Evolutionary conservation across 1,140 invertebrate genomes (phyloP).

Genomic region (Cepaea nemoralis): DNA sequence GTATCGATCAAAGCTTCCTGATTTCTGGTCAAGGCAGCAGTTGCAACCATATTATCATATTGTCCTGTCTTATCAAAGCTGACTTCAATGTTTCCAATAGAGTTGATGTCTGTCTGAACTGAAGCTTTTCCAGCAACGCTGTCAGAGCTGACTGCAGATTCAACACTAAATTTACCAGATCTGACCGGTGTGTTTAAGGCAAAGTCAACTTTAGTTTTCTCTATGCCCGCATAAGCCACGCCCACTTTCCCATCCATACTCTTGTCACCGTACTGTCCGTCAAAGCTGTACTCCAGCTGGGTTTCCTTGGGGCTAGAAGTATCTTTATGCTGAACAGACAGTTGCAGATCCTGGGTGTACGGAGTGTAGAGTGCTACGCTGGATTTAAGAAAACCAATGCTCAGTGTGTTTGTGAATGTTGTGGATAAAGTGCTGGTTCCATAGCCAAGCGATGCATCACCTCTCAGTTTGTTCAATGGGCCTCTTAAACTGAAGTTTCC

Average conservation of each 20-base stretch:
- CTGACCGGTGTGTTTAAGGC: neutral
- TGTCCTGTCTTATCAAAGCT: neutral
- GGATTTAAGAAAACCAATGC: neutral
- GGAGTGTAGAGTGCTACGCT: neutral
- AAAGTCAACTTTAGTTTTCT: neutral
- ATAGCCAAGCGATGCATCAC: neutral
- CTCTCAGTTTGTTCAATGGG: neutral
- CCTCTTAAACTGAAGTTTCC: slow-evolving; percentile 5
- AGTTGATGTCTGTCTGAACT: neutral
- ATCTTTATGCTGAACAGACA: neutral
- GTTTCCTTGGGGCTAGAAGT: neutral
- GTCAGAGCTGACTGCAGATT: neutral
- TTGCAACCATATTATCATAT: neutral
- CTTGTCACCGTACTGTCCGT: slow-evolving; percentile 13
- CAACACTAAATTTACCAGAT: neutral
- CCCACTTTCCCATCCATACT: neutral
- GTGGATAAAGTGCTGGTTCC: neutral
- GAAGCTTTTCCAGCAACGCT: neutral
- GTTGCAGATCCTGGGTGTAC: slow-evolving; percentile 1
- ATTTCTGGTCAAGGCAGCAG: neutral
- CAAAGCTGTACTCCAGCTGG: neutral
- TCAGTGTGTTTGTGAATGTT: slow-evolving; percentile 10
- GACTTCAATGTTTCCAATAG: slow-evolving; percentile 22
- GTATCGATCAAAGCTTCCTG: neutral
- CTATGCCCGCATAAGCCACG: neutral